Evolutionary conservation across 2,888 invertebrate species (phyloP).

Genomic region (Chalcis sispes): DNA sequence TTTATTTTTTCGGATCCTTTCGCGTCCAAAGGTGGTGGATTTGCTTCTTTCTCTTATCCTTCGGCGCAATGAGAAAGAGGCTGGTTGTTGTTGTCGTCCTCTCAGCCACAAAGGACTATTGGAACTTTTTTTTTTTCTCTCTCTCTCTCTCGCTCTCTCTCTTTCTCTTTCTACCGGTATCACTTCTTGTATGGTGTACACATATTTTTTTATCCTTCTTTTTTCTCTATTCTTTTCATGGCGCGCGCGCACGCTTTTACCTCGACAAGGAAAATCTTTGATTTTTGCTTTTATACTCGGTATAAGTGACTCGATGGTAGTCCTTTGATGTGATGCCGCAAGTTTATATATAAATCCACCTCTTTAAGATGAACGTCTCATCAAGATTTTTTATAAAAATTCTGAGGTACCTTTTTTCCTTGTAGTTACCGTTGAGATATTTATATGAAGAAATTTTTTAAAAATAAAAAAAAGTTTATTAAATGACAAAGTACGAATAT

Average conservation of each 20-base stretch:
- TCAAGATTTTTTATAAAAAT: slow-evolving; percentile 24
- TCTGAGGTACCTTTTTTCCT: no score
- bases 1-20: slow-evolving; percentile 57
- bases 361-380: neutral
- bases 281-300: slow-evolving; percentile 46
- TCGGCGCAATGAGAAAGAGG: slow-evolving; percentile 34
- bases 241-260: slow-evolving; percentile 8
- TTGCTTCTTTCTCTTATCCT: slow-evolving; percentile 71
- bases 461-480: no score
- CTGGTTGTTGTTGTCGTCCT: slow-evolving; percentile 10
- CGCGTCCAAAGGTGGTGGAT: slow-evolving; percentile 69
- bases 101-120: slow-evolving; percentile 41
- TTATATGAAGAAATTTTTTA: no score
- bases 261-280: slow-evolving; percentile 42
- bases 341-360: neutral
- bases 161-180: neutral
- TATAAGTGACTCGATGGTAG: slow-evolving; percentile 18
- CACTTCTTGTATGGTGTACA: no score
- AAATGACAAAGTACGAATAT: neutral
- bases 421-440: no score
- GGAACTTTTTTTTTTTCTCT: slow-evolving; percentile 38
- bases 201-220: no score
- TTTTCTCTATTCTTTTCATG: slow-evolving; percentile 18
- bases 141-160: neutral
- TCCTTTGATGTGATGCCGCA: slow-evolving; percentile 26